Evolutionary conservation across 2,113 vertebrate genomes (phyloP).

Genomic region (Sebastes schlegelii): DNA sequence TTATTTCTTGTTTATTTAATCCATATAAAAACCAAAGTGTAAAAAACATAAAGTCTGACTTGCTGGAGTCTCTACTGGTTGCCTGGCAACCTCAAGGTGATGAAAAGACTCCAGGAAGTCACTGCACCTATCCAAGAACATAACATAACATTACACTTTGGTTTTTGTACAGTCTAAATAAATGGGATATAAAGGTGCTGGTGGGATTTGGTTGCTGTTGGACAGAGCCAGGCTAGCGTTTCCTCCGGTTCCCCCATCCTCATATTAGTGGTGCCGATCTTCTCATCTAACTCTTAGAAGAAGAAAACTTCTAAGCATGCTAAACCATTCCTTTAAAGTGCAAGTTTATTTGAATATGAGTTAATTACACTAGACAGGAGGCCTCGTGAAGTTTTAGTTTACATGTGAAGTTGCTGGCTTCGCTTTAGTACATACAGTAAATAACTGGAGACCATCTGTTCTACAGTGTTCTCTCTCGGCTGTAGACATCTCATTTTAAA

Average conservation of each 20-base stretch:
- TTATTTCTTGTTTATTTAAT: background rate
- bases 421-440: background rate
- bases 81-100: no score
- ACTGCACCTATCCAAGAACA: background rate
- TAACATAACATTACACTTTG: no score
- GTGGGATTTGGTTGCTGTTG: background rate
- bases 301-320: background rate
- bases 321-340: background rate
- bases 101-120: background rate
- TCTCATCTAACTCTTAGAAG: background rate
- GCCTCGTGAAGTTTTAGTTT: background rate
- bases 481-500: slow-evolving; percentile 46
- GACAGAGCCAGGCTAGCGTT: background rate
- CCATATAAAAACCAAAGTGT: background rate
- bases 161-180: no score
- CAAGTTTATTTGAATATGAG: slow-evolving; percentile 15
- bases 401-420: slow-evolving; percentile 6
- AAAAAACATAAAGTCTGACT: no score
- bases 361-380: slow-evolving; percentile 1
- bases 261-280: background rate
- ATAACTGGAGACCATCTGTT: slow-evolving; percentile 1
- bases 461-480: slow-evolving; percentile 10
- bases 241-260: no score
- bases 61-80: no score
- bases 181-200: background rate